A percentile compares a stretch with the other conserved stretches of the same genome.
Conservation (phyloP, 1,140 invertebrate species). For the Eurosta solidaginis region DNA sequence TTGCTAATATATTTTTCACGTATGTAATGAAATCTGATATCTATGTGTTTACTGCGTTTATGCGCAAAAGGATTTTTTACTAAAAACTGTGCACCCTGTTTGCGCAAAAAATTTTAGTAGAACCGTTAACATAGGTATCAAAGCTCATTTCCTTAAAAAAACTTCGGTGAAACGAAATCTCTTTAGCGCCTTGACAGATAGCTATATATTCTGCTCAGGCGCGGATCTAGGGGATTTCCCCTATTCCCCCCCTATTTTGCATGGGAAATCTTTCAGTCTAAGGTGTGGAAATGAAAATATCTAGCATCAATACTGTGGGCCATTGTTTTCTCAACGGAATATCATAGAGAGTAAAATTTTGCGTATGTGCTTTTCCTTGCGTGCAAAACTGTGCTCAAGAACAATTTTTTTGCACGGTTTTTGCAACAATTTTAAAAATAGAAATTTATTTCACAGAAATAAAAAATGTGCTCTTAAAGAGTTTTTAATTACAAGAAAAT, state of each 20-base stretch:
- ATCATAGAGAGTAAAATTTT: too few relatives aligned
- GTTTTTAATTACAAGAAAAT: too few relatives aligned
- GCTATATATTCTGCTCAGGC: constrained; percentile 62
- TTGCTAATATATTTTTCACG: not conserved
- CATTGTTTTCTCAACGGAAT: too few relatives aligned
- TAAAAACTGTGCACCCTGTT: not conserved
- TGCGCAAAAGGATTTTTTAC: not conserved
- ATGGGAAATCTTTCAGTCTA: too few relatives aligned
- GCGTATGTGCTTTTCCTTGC: too few relatives aligned
- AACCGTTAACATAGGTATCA: not conserved
- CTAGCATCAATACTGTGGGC: too few relatives aligned
- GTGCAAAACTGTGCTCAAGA: too few relatives aligned
- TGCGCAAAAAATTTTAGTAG: not conserved
- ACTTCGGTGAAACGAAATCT: constrained; percentile 50
- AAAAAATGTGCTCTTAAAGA: too few relatives aligned
- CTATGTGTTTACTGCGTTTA: constrained; percentile 12
- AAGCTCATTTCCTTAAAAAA: constrained; percentile 42
- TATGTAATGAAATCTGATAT: constrained; percentile 1
- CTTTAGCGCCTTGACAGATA: constrained; percentile 53
- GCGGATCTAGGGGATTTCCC: constrained; percentile 49
- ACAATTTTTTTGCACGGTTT: too few relatives aligned
- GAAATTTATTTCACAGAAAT: too few relatives aligned
- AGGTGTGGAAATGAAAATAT: too few relatives aligned
- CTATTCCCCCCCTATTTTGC: not conserved
- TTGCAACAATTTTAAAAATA: too few relatives aligned